Base-by-base conservation (phyloP, 1,140 invertebrate species). In the Paraescarpia echinospica region DNA sequence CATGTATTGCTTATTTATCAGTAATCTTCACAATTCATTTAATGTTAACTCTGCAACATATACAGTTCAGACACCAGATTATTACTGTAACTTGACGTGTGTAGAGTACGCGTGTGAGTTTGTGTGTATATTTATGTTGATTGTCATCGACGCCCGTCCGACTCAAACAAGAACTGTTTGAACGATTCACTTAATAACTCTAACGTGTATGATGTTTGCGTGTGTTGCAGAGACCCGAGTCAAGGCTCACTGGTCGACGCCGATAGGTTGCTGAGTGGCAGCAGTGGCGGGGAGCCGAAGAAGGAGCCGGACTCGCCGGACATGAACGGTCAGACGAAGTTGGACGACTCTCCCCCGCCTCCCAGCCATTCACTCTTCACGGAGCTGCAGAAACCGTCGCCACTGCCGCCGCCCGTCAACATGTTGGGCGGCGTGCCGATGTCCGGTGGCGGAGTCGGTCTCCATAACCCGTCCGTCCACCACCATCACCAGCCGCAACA, bases 221-320 rank as follows among this genome's bases (percentile, higher is more conserved):
- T n/a, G 14, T 33, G 33, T n/a, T 90, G 35, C n/a, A 90, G 90
- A 33, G 90, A 90, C 18, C 90, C 90, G 14, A 41, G 90, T 33
- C 90, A 90, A 31, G 33, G 34, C 35, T 90, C 90, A 18, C 6
- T 90, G 90, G 90, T 34, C 90, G 90, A 34, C 90, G 90, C 34
- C n/a, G 90, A 41, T 12, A 12, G 35, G 8, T 22, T 41, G 33
- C 90, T 34, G 18, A 34, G 34, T n/a, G 90, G 90, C 35, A 34
- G 89, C 34, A 34, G 34, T 1, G 90, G 90, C n/a, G 34, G 89
- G 33, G 92, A 92, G 89, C 92, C 92, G 88, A 92, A 92, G 89
- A 89, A 92, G 92, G 92, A 92, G 41, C 92, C 92, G 88, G 89
- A 92, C 41, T 92, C 92, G 34, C 92, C 92, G 35, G 92, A 90